Conservation (phyloP, 53 echinoderm and acorn worm species). For the Apostichopus leukothele region DNA sequence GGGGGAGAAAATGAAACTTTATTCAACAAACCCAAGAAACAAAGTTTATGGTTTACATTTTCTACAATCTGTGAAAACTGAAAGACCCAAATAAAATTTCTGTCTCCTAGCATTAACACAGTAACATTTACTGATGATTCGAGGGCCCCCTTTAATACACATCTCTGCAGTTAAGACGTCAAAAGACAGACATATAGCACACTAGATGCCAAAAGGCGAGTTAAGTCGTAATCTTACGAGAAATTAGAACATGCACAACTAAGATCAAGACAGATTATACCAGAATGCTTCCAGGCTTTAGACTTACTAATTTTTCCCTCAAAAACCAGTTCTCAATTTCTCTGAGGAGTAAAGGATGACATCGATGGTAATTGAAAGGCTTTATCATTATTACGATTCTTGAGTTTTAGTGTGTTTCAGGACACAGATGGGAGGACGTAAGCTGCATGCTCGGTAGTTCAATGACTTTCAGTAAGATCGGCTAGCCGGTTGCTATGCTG, state of each 20-base stretch:
- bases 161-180: neutral
- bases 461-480: neutral
- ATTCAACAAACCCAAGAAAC: too few species aligned
- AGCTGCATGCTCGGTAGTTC: neutral
- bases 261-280: neutral
- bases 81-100: too few species aligned
- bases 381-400: neutral
- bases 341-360: neutral
- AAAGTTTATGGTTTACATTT: too few species aligned
- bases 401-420: neutral
- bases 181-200: neutral
- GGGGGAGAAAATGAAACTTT: too few species aligned
- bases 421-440: neutral
- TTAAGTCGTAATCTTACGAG: neutral
- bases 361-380: conserved; percentile 12
- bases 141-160: too few species aligned
- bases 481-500: neutral
- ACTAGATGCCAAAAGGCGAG: neutral
- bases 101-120: too few species aligned
- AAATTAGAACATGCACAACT: neutral
- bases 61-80: too few species aligned
- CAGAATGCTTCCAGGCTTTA: neutral
- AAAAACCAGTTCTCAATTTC: conserved; percentile 30
- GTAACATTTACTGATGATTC: too few species aligned
- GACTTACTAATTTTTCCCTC: neutral